These are phyloP conservation scores for Pocillopora verrucosa DNA, from an alignment of 64 coral and sea anemone genomes.

Conservation along the genomic window DNA sequence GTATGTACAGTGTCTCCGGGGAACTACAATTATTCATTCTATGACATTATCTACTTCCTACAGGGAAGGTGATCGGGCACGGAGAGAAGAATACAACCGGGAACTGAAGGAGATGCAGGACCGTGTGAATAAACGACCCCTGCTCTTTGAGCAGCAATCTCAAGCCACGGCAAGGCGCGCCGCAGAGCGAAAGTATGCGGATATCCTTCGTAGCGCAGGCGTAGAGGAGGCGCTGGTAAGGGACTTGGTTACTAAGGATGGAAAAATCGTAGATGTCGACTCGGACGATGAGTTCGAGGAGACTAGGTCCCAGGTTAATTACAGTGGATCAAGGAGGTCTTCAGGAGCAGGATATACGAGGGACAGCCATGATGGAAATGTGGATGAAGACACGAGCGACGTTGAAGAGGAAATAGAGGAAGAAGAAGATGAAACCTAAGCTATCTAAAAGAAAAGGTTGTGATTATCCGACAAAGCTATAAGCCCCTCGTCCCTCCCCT, in stretches of 20 bases:
- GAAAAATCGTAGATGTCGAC: slow-evolving; percentile 83
- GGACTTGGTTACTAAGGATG: slow-evolving; percentile 90
- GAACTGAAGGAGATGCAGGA: slow-evolving; percentile 86
- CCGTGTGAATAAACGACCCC: slow-evolving; percentile 75
- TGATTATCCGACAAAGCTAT: not conserved
- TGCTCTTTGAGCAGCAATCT: slow-evolving; percentile 96
- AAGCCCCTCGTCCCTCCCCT: not conserved
- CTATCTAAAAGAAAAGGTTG: not conserved
- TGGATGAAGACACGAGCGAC: slow-evolving; percentile 1
- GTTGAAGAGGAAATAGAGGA: slow-evolving; percentile 36
- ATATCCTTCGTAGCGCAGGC: slow-evolving; percentile 89
- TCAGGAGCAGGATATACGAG: not conserved
- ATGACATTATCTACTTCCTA: not conserved
- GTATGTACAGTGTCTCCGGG: not conserved
- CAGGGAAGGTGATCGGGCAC: slow-evolving; percentile 81
- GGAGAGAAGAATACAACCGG: slow-evolving; percentile 76
- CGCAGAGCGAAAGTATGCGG: slow-evolving; percentile 91
- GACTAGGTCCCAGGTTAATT: slow-evolving; percentile 50
- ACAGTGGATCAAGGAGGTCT: slow-evolving; percentile 8
- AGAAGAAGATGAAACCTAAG: slow-evolving; percentile 7
- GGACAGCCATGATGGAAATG: not conserved
- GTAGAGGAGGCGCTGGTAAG: slow-evolving; percentile 83
- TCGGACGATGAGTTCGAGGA: slow-evolving; percentile 69
- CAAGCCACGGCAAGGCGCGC: slow-evolving; percentile 80
- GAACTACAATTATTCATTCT: not conserved